Conservation (phyloP, 2,113 vertebrate species). For the Himantopus leucocephalus region DNA sequence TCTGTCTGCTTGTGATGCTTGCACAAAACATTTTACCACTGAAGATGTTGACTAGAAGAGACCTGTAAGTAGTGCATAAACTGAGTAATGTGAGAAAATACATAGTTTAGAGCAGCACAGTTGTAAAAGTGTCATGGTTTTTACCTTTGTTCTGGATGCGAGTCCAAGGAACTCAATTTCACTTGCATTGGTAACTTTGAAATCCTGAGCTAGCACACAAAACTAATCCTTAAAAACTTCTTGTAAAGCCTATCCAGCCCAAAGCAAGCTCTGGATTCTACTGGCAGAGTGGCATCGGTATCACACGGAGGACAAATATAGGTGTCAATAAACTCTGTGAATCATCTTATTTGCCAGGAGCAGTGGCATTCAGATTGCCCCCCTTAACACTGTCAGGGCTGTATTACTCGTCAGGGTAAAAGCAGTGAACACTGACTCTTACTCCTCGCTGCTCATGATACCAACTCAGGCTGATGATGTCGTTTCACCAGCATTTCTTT, state of each 20-base stretch:
- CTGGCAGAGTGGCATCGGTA: background rate
- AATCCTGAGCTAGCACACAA: background rate
- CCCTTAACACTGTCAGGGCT: background rate
- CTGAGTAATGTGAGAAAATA: background rate
- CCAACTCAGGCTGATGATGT: background rate
- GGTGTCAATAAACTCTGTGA: background rate
- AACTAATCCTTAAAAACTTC: background rate
- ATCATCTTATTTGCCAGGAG: background rate
- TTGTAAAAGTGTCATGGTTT: background rate
- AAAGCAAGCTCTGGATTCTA: background rate
- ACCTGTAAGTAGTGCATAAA: background rate
- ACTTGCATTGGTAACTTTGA: background rate
- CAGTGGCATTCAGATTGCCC: background rate
- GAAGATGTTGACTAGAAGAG: background rate
- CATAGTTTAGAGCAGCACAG: background rate
- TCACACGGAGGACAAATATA: background rate
- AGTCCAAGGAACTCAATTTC: background rate
- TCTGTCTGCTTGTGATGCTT: background rate
- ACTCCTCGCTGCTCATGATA: background rate
- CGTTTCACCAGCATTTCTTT: background rate
- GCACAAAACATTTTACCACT: background rate
- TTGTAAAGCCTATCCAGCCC: background rate
- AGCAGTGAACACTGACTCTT: background rate
- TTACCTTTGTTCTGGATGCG: background rate
- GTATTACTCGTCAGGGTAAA: background rate